Percentiles rank a stretch among this genome's conserved stretches.
Conservation (phyloP, 2,888 invertebrate genomes). For the Clepsis dumicolana region DNA sequence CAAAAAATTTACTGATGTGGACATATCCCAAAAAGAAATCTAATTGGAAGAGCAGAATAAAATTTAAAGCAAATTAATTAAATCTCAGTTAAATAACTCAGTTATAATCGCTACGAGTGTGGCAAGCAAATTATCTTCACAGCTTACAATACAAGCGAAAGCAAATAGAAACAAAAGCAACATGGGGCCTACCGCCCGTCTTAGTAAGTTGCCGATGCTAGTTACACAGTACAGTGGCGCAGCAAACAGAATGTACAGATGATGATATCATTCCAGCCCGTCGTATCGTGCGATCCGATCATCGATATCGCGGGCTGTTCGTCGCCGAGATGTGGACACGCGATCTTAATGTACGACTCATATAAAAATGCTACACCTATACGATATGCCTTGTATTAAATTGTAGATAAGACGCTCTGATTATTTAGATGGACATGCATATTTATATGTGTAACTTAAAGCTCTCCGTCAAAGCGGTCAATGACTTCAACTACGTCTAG, state of each 20-base stretch:
- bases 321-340: slow-evolving; percentile 55
- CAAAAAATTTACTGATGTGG: neutral
- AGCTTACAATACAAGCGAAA: slow-evolving; percentile 12
- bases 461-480: slow-evolving; percentile 35
- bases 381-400: slow-evolving; percentile 72
- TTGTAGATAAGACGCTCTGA: slow-evolving; percentile 61
- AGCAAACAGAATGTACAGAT: slow-evolving; percentile 43
- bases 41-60: neutral
- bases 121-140: slow-evolving; percentile 15
- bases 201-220: slow-evolving; percentile 42
- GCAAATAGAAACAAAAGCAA: slow-evolving; percentile 29
- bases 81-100: neutral
- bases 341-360: slow-evolving; percentile 66
- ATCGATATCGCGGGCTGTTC: slow-evolving; percentile 59
- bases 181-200: neutral
- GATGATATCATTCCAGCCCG: slow-evolving; percentile 50
- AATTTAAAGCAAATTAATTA: neutral
- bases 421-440: slow-evolving; percentile 50
- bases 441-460: slow-evolving; percentile 36
- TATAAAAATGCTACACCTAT: slow-evolving; percentile 62
- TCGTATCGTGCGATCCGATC: slow-evolving; percentile 73
- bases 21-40: neutral
- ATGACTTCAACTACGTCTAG: slow-evolving; percentile 19
- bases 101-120: slow-evolving; percentile 19
- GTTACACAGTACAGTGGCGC: slow-evolving; percentile 46